A percentile compares a stretch with the other conserved stretches of the same genome.
These are phyloP conservation scores for Alces alces DNA, from an alignment of 2,113 vertebrate genomes.

Conservation along the genomic window DNA sequence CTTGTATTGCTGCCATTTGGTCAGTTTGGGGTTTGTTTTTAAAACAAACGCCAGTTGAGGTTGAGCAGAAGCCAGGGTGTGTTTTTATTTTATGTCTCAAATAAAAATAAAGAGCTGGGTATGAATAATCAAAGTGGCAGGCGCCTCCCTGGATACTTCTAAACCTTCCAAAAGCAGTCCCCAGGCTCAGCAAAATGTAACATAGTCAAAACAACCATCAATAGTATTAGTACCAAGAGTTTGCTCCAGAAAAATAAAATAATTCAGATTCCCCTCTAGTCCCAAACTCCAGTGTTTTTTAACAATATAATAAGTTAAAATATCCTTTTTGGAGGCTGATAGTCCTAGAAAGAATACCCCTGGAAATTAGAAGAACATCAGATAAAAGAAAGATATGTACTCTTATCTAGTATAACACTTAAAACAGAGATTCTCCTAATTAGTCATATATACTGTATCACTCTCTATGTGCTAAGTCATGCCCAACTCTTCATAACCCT, in stretches of 20 bases:
- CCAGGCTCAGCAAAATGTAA: constrained; percentile 36
- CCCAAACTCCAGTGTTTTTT: constrained; percentile 43
- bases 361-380: constrained; percentile 33
- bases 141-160: constrained; percentile 58
- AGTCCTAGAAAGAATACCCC: neutral
- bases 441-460: neutral
- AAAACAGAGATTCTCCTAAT: neutral
- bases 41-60: constrained; percentile 55
- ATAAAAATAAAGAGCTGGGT: constrained; percentile 65
- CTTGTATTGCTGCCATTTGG: constrained; percentile 46
- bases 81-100: constrained; percentile 68
- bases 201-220: constrained; percentile 34
- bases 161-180: constrained; percentile 59
- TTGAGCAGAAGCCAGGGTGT: constrained; percentile 59
- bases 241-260: constrained; percentile 57
- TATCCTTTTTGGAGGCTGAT: neutral
- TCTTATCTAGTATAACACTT: neutral
- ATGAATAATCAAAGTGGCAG: constrained; percentile 73
- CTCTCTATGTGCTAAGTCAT: neutral
- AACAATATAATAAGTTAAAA: constrained; percentile 15
- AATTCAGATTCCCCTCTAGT: constrained; percentile 4
- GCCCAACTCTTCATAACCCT: neutral
- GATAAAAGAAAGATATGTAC: neutral
- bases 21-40: constrained; percentile 68
- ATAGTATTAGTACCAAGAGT: constrained; percentile 37